Conservation (phyloP, 2,888 invertebrate species). For the Marronus borbonicus region DNA sequence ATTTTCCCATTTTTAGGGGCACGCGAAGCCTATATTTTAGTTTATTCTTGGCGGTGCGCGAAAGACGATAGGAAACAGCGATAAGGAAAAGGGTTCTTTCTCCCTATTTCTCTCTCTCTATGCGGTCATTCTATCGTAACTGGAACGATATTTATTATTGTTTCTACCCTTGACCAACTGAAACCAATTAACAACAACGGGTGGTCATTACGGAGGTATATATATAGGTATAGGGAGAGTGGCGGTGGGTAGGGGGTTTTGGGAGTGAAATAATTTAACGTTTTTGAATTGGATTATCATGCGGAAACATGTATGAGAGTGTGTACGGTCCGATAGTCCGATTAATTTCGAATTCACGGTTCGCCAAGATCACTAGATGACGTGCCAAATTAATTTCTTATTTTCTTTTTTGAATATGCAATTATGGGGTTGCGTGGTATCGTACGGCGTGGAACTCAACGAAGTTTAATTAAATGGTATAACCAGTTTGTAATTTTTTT, state of each 20-base stretch:
- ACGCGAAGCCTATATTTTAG: constrained; percentile 31
- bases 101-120: neutral
- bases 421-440: neutral
- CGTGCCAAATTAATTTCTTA: constrained; percentile 43
- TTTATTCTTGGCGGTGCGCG: constrained; percentile 36
- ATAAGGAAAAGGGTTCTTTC: neutral
- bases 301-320: neutral
- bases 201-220: neutral
- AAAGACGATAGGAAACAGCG: constrained; percentile 30
- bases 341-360: constrained; percentile 36
- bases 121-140: constrained; percentile 31
- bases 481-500: no score
- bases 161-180: constrained; percentile 48
- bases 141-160: constrained; percentile 44
- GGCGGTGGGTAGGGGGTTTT: neutral
- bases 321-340: constrained; percentile 19
- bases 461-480: no score
- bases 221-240: no score
- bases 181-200: constrained; percentile 42
- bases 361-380: constrained; percentile 35
- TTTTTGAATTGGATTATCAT: constrained; percentile 17
- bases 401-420: constrained; percentile 10
- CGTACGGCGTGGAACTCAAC: no score
- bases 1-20: constrained; percentile 36
- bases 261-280: constrained; percentile 10